phyloP scores from a whole-genome alignment of 2,113 vertebrate genomes.

The Odocoileus hemionus region DNA sequence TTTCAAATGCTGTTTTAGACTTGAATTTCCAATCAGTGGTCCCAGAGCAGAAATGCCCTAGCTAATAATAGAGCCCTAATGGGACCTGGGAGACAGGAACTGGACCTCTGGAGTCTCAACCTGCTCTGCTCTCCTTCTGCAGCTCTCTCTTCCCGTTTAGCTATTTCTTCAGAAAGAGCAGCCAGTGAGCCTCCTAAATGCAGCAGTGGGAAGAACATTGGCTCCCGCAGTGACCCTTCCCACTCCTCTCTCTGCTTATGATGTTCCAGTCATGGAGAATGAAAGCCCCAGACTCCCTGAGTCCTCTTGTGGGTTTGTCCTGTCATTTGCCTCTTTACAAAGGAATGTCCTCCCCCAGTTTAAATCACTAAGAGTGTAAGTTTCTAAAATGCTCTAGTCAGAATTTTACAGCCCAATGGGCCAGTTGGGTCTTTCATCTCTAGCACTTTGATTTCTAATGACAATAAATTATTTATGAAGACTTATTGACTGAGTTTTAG shows the following conservation, averaged over 20 bases:
- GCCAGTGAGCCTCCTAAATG: not conserved
- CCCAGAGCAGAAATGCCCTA: conserved; percentile 23
- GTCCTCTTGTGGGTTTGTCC: conserved; percentile 10
- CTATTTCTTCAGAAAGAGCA: conserved; percentile 67
- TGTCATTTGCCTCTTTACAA: conserved; percentile 34
- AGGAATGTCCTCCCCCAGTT: not conserved
- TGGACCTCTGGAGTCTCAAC: not conserved
- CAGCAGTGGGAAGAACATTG: not conserved
- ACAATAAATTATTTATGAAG: conserved; percentile 55
- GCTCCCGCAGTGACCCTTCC: not conserved
- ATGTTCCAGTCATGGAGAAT: not conserved
- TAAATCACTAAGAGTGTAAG: not conserved
- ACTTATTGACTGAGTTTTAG: conserved; percentile 19
- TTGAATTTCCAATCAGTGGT: conserved; percentile 16
- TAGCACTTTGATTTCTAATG: conserved; percentile 32
- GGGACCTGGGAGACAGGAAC: not conserved
- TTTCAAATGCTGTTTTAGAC: conserved; percentile 37
- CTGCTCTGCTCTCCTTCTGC: conserved; percentile 1
- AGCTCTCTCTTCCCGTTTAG: conserved; percentile 72
- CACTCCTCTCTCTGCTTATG: not conserved
- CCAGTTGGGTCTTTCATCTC: conserved; percentile 28
- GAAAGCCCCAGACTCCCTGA: not conserved
- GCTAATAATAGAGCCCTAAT: not conserved
- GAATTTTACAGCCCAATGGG: not conserved
- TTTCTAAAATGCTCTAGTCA: conserved; percentile 29